Evolutionary conservation across 2,797 vertebrate genomes (phyloP).

Genomic region (Poeciliopsis infans): DNA sequence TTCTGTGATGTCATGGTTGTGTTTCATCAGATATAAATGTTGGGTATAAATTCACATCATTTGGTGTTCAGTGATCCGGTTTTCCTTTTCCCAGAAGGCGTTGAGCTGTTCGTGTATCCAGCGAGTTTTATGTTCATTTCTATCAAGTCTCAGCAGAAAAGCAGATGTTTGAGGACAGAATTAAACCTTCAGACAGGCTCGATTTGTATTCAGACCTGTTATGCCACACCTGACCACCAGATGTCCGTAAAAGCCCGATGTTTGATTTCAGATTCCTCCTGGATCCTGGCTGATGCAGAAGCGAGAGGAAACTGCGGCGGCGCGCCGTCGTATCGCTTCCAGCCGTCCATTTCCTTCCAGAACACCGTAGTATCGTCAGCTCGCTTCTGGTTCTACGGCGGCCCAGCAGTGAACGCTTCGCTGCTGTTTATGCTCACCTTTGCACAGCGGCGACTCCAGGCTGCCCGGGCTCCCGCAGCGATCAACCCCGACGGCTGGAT

Average conservation of each 20-base stretch:
- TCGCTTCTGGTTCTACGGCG: slow-evolving; percentile 90
- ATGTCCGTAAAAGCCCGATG: neutral
- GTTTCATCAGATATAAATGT: neutral
- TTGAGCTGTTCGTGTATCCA: neutral
- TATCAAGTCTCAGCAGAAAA: neutral
- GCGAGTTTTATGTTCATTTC: neutral
- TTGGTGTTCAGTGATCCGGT: neutral
- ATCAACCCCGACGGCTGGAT: slow-evolving; percentile 80
- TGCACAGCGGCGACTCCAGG: slow-evolving; percentile 62
- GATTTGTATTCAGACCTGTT: neutral
- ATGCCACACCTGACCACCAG: neutral
- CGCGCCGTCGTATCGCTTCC: slow-evolving; percentile 87
- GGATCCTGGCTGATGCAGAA: slow-evolving; percentile 56
- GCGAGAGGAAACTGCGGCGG: slow-evolving; percentile 44
- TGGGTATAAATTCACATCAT: neutral
- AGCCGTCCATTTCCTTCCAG: slow-evolving; percentile 79
- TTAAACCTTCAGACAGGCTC: neutral
- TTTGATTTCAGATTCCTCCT: slow-evolving; percentile 77
- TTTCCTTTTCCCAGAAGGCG: neutral
- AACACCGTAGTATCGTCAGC: slow-evolving; percentile 81
- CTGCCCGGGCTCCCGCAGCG: slow-evolving; percentile 46
- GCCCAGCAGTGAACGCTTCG: slow-evolving; percentile 49
- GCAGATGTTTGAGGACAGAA: neutral
- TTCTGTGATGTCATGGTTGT: neutral
- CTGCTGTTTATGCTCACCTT: slow-evolving; percentile 68